Conservation (phyloP, 2,888 invertebrate genomes). For the Ommatoiulus sabulosus region DNA sequence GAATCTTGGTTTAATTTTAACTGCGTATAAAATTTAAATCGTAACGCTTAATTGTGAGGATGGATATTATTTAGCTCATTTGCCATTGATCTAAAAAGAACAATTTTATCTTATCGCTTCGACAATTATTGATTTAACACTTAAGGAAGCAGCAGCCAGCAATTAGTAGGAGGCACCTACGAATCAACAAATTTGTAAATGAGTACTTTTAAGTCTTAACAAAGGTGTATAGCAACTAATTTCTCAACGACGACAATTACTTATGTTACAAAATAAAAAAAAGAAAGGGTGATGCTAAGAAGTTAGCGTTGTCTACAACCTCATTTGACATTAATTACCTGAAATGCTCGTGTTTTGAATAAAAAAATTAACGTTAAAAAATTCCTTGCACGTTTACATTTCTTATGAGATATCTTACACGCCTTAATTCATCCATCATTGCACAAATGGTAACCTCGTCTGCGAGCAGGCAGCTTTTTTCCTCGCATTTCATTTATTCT, state of each 20-base stretch:
- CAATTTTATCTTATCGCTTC: not conserved
- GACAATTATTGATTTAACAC: constrained; percentile 28
- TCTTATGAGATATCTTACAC: not conserved
- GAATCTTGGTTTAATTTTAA: not conserved
- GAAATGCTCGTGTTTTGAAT: not conserved
- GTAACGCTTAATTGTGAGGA: too few species aligned
- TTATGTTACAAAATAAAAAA: constrained; percentile 9
- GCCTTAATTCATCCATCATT: not conserved
- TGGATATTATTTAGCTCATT: not conserved
- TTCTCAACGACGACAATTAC: not conserved
- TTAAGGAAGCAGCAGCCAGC: not conserved
- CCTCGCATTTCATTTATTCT: not conserved
- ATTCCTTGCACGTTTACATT: too few species aligned
- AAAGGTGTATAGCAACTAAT: not conserved
- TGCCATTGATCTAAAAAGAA: not conserved
- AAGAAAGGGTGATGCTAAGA: not conserved
- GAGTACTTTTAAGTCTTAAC: not conserved
- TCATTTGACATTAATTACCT: constrained; percentile 16
- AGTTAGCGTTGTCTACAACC: not conserved
- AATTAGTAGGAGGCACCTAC: not conserved
- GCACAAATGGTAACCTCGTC: constrained; percentile 43
- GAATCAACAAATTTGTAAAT: constrained; percentile 10
- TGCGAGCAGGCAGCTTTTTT: not conserved
- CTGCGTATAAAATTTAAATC: not conserved
- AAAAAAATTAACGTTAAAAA: not conserved